Percentiles rank a stretch among this genome's conserved stretches.
These are phyloP conservation scores for Seriola dumerili DNA, from an alignment of 2,113 vertebrate species.

Conservation along the genomic window DNA sequence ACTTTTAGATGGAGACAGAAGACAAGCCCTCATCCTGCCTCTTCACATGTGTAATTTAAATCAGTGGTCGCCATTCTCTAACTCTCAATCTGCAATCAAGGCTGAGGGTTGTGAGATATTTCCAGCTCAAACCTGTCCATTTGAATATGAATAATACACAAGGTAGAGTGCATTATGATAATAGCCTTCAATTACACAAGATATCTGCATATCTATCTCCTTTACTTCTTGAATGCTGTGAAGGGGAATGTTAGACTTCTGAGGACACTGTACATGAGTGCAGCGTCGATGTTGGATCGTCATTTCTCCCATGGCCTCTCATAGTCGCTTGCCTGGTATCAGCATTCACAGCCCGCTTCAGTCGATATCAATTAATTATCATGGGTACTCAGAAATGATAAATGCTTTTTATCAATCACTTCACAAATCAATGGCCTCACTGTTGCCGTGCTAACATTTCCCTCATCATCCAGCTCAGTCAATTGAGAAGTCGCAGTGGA, in stretches of 20 bases:
- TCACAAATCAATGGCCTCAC: slow-evolving; percentile 75
- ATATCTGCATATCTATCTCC: slow-evolving; percentile 72
- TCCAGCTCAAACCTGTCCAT: slow-evolving; percentile 75
- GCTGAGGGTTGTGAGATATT: slow-evolving; percentile 74
- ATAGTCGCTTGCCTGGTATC: slow-evolving; percentile 17
- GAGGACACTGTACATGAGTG: slow-evolving; percentile 57
- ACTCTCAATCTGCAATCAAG: slow-evolving; percentile 80
- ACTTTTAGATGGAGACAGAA: slow-evolving; percentile 61
- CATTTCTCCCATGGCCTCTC: slow-evolving; percentile 45
- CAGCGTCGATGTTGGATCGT: slow-evolving; percentile 32
- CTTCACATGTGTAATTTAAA: slow-evolving; percentile 78
- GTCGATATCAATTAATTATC: slow-evolving; percentile 80
- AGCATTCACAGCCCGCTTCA: slow-evolving; percentile 54
- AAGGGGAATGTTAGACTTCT: slow-evolving; percentile 59
- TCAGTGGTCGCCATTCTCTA: slow-evolving; percentile 68
- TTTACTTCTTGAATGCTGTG: slow-evolving; percentile 59
- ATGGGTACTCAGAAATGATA: slow-evolving; percentile 68
- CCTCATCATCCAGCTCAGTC: slow-evolving; percentile 60
- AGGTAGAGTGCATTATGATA: slow-evolving; percentile 81
- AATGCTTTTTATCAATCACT: slow-evolving; percentile 77
- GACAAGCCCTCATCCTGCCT: slow-evolving; percentile 66
- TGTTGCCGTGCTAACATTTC: slow-evolving; percentile 73
- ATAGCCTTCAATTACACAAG: slow-evolving; percentile 79
- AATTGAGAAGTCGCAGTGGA: slow-evolving; percentile 58
- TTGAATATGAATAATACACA: slow-evolving; percentile 82